Percentiles rank a stretch among this genome's conserved stretches.
Evolutionary conservation across 1,140 invertebrate species (phyloP).

Genomic region (Spodoptera frugiperda): DNA sequence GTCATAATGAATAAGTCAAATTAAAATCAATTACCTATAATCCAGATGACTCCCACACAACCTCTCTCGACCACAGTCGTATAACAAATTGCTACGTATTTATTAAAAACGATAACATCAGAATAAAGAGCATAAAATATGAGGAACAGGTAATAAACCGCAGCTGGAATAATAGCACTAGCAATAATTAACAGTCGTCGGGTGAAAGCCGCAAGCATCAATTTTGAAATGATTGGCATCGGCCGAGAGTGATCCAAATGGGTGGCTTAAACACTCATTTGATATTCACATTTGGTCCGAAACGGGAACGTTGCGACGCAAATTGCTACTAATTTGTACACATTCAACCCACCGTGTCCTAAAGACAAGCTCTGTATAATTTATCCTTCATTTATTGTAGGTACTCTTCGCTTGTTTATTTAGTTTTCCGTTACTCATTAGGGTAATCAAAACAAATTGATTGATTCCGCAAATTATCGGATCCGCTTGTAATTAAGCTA

Average conservation of each 20-base stretch:
- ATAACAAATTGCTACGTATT: conserved; percentile 36
- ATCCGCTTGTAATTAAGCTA: conserved; percentile 33
- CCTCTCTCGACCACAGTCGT: not conserved
- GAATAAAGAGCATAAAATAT: conserved; percentile 50
- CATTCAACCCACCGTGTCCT: conserved; percentile 63
- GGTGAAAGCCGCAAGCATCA: conserved; percentile 72
- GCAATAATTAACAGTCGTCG: conserved; percentile 73
- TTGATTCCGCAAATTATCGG: conserved; percentile 20
- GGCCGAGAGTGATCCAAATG: conserved; percentile 79
- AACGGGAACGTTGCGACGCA: conserved; percentile 65
- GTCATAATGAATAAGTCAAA: conserved; percentile 2
- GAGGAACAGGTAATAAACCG: conserved; percentile 40
- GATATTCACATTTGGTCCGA: conserved; percentile 78
- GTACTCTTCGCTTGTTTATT: conserved; percentile 32
- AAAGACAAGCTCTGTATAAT: conserved; percentile 50
- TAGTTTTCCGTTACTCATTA: conserved; percentile 24
- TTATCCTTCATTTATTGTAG: conserved; percentile 35
- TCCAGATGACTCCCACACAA: conserved; percentile 22
- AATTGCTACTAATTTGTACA: conserved; percentile 79
- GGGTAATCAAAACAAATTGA: conserved; percentile 37
- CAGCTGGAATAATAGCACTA: conserved; percentile 50
- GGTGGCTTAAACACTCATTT: conserved; percentile 81
- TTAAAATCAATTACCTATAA: conserved; percentile 36
- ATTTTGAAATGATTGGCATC: conserved; percentile 79
- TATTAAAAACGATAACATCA: conserved; percentile 41